Conservation (phyloP, 2,113 vertebrate species). For the Sterna hirundo region DNA sequence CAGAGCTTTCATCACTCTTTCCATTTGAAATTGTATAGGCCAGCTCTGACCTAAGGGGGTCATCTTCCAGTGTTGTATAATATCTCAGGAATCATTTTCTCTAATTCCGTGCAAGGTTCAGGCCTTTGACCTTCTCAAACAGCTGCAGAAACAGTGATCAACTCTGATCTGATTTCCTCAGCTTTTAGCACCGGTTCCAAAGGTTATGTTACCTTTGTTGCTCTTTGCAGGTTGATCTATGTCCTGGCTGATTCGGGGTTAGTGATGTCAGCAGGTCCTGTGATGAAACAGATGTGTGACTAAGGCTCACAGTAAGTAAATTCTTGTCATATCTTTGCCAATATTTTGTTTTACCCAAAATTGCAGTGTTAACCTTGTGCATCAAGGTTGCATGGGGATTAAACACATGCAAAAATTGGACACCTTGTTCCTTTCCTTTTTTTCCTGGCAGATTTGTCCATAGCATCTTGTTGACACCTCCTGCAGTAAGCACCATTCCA, state of each 20-base stretch:
- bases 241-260: neutral
- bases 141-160: neutral
- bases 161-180: conserved; percentile 7
- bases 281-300: neutral
- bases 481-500: neutral
- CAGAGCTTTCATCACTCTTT: neutral
- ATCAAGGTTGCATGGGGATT: neutral
- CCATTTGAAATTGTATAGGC: neutral
- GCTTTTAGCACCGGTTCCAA: neutral
- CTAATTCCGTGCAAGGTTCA: neutral
- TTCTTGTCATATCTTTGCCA: neutral
- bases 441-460: neutral
- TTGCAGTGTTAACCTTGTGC: neutral
- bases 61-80: neutral
- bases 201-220: neutral
- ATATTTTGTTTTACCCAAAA: neutral
- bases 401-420: neutral
- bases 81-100: neutral
- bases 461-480: neutral
- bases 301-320: neutral
- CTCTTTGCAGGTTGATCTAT: neutral
- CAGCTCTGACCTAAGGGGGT: neutral
- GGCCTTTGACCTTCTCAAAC: conserved; percentile 7
- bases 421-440: neutral
- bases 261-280: neutral